Conservation (phyloP, 2,888 invertebrate species). For the Epistrophe grossulariae region DNA sequence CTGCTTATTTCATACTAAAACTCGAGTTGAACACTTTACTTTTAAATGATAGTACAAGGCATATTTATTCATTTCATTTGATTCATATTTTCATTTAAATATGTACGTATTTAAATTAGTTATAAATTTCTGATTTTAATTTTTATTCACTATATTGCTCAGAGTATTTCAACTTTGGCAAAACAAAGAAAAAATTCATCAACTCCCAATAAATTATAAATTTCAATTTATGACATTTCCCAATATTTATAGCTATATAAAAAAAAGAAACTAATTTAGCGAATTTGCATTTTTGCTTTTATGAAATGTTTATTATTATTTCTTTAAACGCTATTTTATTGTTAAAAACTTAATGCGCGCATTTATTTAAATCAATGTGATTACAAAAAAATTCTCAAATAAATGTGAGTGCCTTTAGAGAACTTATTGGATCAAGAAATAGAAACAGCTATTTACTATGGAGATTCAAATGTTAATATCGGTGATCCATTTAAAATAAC, state of each 20-base stretch:
- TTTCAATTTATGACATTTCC: too few relatives aligned
- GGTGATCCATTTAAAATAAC: slow-evolving; percentile 83
- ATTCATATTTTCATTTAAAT: not conserved
- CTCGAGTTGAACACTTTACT: slow-evolving; percentile 17
- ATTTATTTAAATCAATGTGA: slow-evolving; percentile 17
- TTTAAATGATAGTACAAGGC: slow-evolving; percentile 4
- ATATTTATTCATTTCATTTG: slow-evolving; percentile 7
- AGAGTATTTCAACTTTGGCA: not conserved
- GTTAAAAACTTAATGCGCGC: not conserved
- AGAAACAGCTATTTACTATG: slow-evolving; percentile 81
- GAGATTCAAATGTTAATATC: slow-evolving; percentile 82
- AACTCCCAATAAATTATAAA: not conserved
- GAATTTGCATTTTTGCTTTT: not conserved
- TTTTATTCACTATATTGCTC: not conserved
- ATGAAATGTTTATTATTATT: not conserved
- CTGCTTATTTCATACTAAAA: not conserved
- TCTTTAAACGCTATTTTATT: not conserved
- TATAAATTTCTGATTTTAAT: not conserved
- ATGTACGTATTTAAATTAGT: not conserved
- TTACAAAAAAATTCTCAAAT: slow-evolving; percentile 18
- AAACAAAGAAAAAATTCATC: not conserved
- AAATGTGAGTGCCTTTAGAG: slow-evolving; percentile 74
- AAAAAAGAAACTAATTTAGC: not conserved
- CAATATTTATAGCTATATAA: too few relatives aligned
- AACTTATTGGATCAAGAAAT: slow-evolving; percentile 80